Evolutionary conservation across 2,797 vertebrate genomes (phyloP), one percentile per base, ranked within the genome.

Genomic region (Limosa lapponica): DNA sequence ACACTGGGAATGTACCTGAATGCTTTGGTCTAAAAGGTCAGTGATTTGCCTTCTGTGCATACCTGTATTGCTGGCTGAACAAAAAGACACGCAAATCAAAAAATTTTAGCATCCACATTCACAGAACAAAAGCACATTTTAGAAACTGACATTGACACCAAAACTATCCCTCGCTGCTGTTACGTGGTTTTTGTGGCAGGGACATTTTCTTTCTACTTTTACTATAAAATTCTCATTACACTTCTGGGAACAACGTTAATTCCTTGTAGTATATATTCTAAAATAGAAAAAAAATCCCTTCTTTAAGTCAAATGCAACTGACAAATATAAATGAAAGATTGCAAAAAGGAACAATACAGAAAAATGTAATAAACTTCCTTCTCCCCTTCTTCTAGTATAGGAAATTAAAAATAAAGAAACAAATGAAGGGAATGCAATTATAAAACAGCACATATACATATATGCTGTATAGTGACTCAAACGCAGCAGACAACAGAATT

Each of bases 11-110:
- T 99, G 99, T 84, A 99, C 99, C 96, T 99, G 99, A 93, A 99
- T 99, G 95, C 99, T 99, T 96, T 99, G 99, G 97, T 99, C 99
- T 97, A 99, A 97, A 90, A 99, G 99, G 98, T 99, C 99, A 44
- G 98, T 98, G 97, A 99, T 99, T 97, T 99, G 99, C 77, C 99
- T 99, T 11, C 99, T 98, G 95, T 99, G 99, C 94, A 97, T 98
- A 75, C 98, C 98, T 82, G 98, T 98, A 91, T 98, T 99, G 97
- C 95, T 99, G 97, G 99, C 99, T 96, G 77, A 71, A 99, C 77
- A 64, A 74, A 94, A 57, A 87, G 61, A 93, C 46, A 83, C 3
- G 79, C 6, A 84, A 58, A 82, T 15, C 8, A 18, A 82, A 19
- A 89, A 9, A 73, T 64, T 44, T 95, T 82, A 97, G 64, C 18